These are phyloP conservation scores for Kryptolebias ocellatus DNA, from an alignment of 2,797 vertebrate genomes.

Conservation along the genomic window DNA sequence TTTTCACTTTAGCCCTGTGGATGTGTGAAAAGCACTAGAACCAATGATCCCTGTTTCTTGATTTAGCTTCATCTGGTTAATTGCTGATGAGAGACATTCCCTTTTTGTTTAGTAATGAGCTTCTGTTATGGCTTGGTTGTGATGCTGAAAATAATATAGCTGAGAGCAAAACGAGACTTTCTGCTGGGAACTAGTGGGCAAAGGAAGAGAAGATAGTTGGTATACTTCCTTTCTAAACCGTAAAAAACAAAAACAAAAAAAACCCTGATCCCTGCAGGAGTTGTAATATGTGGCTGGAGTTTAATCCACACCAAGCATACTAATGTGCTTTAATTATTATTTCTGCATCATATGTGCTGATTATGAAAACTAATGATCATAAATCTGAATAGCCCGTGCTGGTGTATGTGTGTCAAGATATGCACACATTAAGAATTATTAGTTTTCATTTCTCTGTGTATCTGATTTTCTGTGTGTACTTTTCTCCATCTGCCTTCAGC, in stretches of 20 bases:
- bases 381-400: constrained; percentile 3
- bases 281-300: neutral
- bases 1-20: neutral
- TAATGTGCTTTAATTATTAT: constrained; percentile 5
- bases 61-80: constrained; percentile 22
- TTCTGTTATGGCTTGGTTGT: constrained; percentile 5
- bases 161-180: constrained; percentile 36
- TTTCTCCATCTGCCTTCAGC: constrained; percentile 32
- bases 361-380: neutral
- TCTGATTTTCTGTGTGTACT: constrained; percentile 37
- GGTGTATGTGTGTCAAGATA: constrained; percentile 4
- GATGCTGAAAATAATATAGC: constrained; percentile 34
- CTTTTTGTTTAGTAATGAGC: constrained; percentile 30
- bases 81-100: constrained; percentile 21
- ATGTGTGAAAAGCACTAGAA: neutral
- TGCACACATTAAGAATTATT: constrained; percentile 14
- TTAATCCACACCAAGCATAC: neutral
- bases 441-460: constrained; percentile 13
- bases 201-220: neutral
- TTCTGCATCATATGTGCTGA: neutral
- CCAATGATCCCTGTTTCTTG: constrained; percentile 2
- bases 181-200: constrained; percentile 23
- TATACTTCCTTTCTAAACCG: neutral
- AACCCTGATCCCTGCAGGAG: neutral
- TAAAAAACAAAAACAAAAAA: neutral